These are phyloP conservation scores for Paedocypris micromegethes DNA, from an alignment of 2,797 vertebrate genomes.

Conservation along the genomic window DNA sequence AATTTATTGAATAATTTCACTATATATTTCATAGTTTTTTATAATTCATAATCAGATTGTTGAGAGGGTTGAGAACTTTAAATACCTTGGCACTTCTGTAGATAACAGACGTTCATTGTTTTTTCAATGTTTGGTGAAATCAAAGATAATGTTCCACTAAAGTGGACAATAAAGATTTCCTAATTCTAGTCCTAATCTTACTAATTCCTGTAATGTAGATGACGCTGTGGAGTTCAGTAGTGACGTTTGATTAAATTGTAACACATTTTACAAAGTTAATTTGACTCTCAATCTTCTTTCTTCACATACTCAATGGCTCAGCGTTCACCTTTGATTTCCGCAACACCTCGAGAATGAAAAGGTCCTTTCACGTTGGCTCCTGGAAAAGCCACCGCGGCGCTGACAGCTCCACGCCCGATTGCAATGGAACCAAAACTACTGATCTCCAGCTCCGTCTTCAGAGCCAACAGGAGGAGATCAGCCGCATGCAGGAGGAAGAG, in stretches of 20 bases:
- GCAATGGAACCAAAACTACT: constrained; percentile 61
- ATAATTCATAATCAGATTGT: neutral
- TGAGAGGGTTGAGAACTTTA: neutral
- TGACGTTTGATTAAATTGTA: too few species aligned
- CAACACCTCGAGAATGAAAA: constrained; percentile 68
- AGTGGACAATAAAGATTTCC: too few species aligned
- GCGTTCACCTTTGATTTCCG: constrained; percentile 87
- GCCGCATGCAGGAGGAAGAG: constrained; percentile 72
- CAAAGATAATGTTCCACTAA: too few species aligned
- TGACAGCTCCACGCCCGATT: constrained; percentile 67
- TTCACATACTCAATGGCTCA: constrained; percentile 70
- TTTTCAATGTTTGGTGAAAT: too few species aligned
- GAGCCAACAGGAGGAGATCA: constrained; percentile 83
- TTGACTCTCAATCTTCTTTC: neutral
- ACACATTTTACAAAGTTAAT: too few species aligned
- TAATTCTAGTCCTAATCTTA: too few species aligned
- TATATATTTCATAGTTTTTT: neutral
- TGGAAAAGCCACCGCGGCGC: constrained; percentile 63
- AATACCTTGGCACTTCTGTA: neutral
- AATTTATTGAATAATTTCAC: too few species aligned
- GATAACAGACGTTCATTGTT: too few species aligned
- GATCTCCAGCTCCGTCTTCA: constrained; percentile 78
- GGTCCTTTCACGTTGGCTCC: constrained; percentile 67
- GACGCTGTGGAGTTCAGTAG: too few species aligned
- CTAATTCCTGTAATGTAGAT: too few species aligned